phyloP scores from a whole-genome alignment of 2,113 vertebrate genomes.

The Sebastes fasciatus region DNA sequence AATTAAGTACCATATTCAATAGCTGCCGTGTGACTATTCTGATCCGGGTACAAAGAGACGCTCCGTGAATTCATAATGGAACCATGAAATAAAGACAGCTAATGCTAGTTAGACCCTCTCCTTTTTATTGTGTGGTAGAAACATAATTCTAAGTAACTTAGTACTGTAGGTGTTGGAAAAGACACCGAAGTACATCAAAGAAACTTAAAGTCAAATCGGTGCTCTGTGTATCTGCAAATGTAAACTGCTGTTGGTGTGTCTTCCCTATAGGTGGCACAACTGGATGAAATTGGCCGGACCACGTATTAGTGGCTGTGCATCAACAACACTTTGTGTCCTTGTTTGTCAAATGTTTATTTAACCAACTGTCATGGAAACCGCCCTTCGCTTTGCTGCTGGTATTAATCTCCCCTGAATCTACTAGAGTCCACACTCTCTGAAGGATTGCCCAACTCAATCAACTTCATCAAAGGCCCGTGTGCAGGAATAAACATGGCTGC shows the following conservation, averaged over 20 bases:
- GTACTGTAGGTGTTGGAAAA: not conserved
- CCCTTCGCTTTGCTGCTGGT: not conserved
- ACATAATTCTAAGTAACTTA: not conserved
- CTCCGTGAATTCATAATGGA: not conserved
- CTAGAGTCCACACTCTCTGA: not conserved
- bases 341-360: slow-evolving; percentile 5
- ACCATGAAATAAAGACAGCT: not conserved
- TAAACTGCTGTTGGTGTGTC: not conserved
- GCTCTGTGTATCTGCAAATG: not conserved
- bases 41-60: too few species aligned
- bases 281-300: not conserved
- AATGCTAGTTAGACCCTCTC: not conserved
- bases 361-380: slow-evolving; percentile 7
- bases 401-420: slow-evolving; percentile 5
- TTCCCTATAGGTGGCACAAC: not conserved
- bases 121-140: not conserved
- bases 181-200: not conserved
- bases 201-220: not conserved
- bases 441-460: slow-evolving; percentile 6
- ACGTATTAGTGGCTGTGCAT: not conserved
- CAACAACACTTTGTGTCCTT: not conserved
- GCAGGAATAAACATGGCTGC: not conserved
- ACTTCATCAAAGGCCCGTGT: slow-evolving; percentile 24
- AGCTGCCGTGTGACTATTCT: too few species aligned
- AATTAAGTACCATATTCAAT: too few species aligned